phyloP scores from a whole-genome alignment of 2,888 invertebrate genomes.

The Enchytraeus crypticus region DNA sequence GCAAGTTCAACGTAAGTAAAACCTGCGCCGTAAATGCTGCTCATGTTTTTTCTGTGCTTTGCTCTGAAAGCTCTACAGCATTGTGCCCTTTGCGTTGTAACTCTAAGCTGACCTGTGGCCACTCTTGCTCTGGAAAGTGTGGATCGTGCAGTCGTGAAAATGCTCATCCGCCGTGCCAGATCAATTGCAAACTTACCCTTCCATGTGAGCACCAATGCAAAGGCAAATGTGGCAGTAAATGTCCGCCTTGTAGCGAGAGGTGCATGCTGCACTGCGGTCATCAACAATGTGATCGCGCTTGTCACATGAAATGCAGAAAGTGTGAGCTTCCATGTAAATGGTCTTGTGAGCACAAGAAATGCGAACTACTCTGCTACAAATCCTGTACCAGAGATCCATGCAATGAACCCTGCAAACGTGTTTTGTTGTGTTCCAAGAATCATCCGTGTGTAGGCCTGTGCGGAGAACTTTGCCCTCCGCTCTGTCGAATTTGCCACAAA shows the following conservation, averaged over 20 bases:
- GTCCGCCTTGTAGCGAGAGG: slow-evolving; percentile 3
- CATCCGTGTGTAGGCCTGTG: slow-evolving; percentile 62
- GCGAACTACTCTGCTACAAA: slow-evolving; percentile 41
- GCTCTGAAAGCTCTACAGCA: slow-evolving; percentile 44
- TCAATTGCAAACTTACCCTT: too few relatives aligned
- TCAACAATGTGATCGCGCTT: slow-evolving; percentile 34
- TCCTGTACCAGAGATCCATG: slow-evolving; percentile 45
- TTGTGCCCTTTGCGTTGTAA: slow-evolving; percentile 28
- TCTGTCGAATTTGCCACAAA: slow-evolving; percentile 56
- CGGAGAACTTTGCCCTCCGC: slow-evolving; percentile 62
- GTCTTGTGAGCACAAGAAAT: slow-evolving; percentile 39
- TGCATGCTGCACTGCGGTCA: slow-evolving; percentile 3
- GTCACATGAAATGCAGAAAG: slow-evolving; percentile 38
- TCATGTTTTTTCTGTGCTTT: slow-evolving; percentile 40
- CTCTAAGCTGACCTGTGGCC: slow-evolving; percentile 16
- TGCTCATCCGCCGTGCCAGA: too few relatives aligned
- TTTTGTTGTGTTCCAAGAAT: slow-evolving; percentile 52
- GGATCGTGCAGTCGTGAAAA: too few relatives aligned
- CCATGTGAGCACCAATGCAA: too few relatives aligned
- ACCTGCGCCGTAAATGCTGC: slow-evolving; percentile 14
- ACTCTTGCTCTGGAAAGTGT: too few relatives aligned
- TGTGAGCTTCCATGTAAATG: slow-evolving; percentile 45
- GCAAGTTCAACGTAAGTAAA: background rate
- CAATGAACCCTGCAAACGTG: slow-evolving; percentile 38
- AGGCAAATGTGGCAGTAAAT: slow-evolving; percentile 4